Evolutionary conservation across 1,140 invertebrate genomes (phyloP), one percentile per base, ranked within the genome.

Genomic region (Latrodectus geometricus): DNA sequence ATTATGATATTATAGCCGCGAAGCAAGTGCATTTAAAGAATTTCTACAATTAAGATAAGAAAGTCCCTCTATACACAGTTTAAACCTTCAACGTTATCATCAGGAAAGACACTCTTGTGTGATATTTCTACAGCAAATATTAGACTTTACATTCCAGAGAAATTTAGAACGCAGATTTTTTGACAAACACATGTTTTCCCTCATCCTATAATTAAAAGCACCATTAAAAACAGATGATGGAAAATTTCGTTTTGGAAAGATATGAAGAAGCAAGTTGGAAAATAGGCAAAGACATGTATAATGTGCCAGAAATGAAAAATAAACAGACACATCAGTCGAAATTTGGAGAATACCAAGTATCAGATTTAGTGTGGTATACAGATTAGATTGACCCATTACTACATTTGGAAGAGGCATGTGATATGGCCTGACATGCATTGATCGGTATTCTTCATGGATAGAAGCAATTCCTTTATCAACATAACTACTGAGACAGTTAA

Each of bases 311-410:
- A 78, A 48, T 68, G 9, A 17, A 78, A 78, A n/a, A 20, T 78
- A 11, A 23, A 20, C 54, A 78, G 56, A 65, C 76, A 78, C n/a
- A 78, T 20, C 9, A 78, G 20, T 78, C 56, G 17, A 11, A 78
- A 66, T 78, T 78, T 20, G n/a, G 12, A 5, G 35, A 21, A 15
- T 65, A 35, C 21, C 76, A 65, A 48, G 61, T 15, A 20, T 20
- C n/a, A 21, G 76, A 78, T 78, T 69, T 69, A 69, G 68, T 4
- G 90, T 92, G 75, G 88, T 93, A 93, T 87, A 88, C 93, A 0
- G 92, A 93, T 89, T 89, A 93, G 3, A 89, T 93, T 12, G 91
- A 92, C 0, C 92, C 91, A 0, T 74, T 93, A 7, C 91, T 91
- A 23, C 78, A 75, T 8, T 89, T 89, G 90, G 20, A 76, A n/a